These are phyloP conservation scores for Theodoxus fluviatilis DNA, from an alignment of 2,888 invertebrate genomes.

Conservation along the genomic window DNA sequence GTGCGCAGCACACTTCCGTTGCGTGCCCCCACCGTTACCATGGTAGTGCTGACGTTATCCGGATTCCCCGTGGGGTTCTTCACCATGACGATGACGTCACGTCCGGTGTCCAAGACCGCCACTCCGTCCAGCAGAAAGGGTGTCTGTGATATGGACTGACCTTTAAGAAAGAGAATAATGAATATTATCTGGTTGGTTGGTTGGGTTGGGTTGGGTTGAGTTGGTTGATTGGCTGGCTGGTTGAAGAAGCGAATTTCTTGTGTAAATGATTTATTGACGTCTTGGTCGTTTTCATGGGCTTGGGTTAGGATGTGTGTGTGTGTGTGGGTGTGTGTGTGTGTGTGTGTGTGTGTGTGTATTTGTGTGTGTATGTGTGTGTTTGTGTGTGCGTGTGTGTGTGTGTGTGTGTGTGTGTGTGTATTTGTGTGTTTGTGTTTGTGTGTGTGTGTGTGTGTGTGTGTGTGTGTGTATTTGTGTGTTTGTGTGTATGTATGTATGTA, in stretches of 20 bases:
- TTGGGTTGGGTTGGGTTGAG: too few relatives aligned
- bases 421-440: neutral
- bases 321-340: neutral
- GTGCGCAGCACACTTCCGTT: constrained; percentile 35
- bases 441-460: neutral
- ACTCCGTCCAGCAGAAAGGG: too few relatives aligned
- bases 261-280: too few relatives aligned
- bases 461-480: neutral
- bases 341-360: neutral
- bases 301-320: neutral
- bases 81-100: constrained; percentile 26
- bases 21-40: constrained; percentile 34
- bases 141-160: too few relatives aligned
- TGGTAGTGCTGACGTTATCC: constrained; percentile 33
- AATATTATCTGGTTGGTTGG: too few relatives aligned
- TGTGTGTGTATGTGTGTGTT: constrained; percentile 2
- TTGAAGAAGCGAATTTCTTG: too few relatives aligned
- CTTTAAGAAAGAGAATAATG: too few relatives aligned
- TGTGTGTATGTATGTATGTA: neutral
- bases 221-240: too few relatives aligned
- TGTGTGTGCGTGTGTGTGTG: neutral
- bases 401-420: neutral
- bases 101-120: neutral
- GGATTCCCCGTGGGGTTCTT: constrained; percentile 32
- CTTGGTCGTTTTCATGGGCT: too few relatives aligned